A percentile compares a stretch with the other conserved stretches of the same genome.
phyloP scores from a whole-genome alignment of 2,797 vertebrate species.

The Acropternis orthonyx region DNA sequence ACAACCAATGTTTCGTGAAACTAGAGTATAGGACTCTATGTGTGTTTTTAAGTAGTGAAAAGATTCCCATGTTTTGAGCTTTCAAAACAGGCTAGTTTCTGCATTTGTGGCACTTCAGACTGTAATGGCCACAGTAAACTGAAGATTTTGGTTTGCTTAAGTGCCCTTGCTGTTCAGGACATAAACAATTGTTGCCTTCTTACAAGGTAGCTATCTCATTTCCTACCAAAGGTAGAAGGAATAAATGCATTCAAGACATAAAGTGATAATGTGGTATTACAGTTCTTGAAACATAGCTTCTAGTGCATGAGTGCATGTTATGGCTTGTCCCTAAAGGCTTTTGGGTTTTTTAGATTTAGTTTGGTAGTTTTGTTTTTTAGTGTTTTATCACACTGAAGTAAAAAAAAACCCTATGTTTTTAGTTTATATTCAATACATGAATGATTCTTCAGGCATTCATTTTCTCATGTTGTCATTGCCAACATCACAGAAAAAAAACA shows the following conservation, averaged over 20 bases:
- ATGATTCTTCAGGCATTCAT: neutral
- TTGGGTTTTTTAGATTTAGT: neutral
- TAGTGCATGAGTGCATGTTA: accelerated
- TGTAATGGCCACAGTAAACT: neutral
- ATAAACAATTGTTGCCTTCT: neutral
- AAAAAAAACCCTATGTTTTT: neutral
- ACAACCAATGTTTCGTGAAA: neutral
- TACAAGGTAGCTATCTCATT: neutral
- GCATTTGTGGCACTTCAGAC: neutral
- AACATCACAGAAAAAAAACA: neutral
- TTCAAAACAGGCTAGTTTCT: neutral
- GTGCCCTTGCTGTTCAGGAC: neutral
- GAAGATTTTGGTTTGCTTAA: neutral
- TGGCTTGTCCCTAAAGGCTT: neutral
- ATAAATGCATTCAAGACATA: neutral
- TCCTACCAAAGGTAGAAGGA: neutral
- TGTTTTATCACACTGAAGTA: neutral
- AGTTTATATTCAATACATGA: neutral
- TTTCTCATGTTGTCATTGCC: neutral
- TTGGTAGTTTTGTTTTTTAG: neutral
- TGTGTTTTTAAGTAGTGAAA: neutral
- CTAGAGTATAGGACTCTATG: neutral
- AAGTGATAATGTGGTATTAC: neutral
- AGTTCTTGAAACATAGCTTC: neutral
- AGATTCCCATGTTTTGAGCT: neutral